Evolutionary conservation across 2,797 vertebrate genomes (phyloP), one percentile per base, ranked within the genome.

Genomic region (Kryptolebias ocellatus): DNA sequence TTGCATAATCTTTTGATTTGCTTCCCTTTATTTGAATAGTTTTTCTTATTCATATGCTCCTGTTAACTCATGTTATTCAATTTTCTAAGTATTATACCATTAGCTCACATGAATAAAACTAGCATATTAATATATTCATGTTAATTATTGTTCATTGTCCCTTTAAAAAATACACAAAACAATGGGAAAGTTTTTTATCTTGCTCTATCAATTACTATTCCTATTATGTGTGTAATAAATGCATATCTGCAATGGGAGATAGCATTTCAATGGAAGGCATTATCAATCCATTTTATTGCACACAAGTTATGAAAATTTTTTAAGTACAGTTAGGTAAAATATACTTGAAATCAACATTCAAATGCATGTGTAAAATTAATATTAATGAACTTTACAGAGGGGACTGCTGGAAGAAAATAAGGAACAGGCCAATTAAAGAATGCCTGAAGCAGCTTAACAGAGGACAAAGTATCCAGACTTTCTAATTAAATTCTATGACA

Each of bases 401-500:
- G 27, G 61, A 79, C 68, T 76, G 85, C 83, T 80, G 73, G 64
- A 83, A 85, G 85, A 92, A 92, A 88, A 88, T 78, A 72, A 81
- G 82, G 90, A 89, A 80, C 84, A 73, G 87, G 87, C 88, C 93
- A 95, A 95, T 95, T 95, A 94, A 94, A 94, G 88, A 92, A 88
- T 77, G 93, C 94, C 93, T 90, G 90, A 67, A 94, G 94, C 93
- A 93, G 93, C 87, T 91, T 92, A 91, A 91, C 90, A 80, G 80
- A 93, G 91, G 91, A 94, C 92, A 93, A 94, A 90, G 90, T 91
- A 89, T 88, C 84, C 87, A 82, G 88, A 92, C 87, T 85, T 89
- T 81, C 92, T 95, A 95, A 94, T 95, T 95, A 94, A 93, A 94
- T 93, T 89, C 87, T 87, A 85, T 90, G 81, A 84, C 85, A 93